phyloP scores from a whole-genome alignment of 2,113 vertebrate species.

The Orycteropus afer region DNA sequence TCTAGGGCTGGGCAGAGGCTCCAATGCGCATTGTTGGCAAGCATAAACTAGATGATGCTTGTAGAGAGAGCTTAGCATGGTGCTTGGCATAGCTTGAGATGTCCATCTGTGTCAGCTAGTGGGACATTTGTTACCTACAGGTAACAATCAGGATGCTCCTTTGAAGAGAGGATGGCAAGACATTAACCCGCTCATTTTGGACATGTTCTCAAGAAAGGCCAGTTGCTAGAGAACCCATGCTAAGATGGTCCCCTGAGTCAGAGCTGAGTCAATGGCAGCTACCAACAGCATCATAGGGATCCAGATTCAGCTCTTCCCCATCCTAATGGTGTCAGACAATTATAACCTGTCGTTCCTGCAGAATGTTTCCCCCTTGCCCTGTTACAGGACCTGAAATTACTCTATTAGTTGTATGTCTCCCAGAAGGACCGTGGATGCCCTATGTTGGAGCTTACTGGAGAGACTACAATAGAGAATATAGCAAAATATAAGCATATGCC shows the following conservation, averaged over 20 bases:
- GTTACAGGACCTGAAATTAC: not conserved
- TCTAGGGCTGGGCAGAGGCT: not conserved
- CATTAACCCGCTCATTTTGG: too few species aligned
- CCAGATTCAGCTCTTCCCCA: not conserved
- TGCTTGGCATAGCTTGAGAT: too few species aligned
- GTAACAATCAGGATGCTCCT: too few species aligned
- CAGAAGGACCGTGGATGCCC: not conserved
- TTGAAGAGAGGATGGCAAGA: too few species aligned
- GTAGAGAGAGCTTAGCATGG: not conserved
- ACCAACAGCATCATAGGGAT: not conserved
- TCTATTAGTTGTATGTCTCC: not conserved
- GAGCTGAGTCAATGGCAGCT: too few species aligned
- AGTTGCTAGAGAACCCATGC: too few species aligned
- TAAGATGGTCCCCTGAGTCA: too few species aligned
- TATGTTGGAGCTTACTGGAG: not conserved
- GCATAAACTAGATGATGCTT: not conserved
- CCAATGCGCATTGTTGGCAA: not conserved
- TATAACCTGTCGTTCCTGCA: not conserved
- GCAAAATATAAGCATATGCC: not conserved
- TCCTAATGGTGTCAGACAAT: not conserved
- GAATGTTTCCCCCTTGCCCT: not conserved
- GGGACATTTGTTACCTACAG: too few species aligned
- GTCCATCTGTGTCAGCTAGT: rapidly evolving
- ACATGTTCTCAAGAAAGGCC: too few species aligned
- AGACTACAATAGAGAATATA: not conserved